Conservation (phyloP, 2,888 invertebrate species). For the Thelaira solivaga region DNA sequence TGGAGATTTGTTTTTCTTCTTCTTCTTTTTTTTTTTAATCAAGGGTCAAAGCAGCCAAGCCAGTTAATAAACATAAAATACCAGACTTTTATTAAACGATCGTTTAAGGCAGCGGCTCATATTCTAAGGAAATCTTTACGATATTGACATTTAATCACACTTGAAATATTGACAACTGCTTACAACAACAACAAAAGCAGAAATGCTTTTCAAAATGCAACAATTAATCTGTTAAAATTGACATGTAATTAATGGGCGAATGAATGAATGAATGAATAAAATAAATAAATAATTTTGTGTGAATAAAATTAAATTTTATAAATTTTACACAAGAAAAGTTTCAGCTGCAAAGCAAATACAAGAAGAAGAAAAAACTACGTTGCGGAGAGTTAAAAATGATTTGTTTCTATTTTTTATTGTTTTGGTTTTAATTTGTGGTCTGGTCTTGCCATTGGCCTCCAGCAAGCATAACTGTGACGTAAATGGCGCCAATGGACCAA, state of each 20-base stretch:
- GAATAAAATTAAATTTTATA: neutral
- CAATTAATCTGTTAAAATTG: conserved; percentile 23
- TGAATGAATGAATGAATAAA: no score
- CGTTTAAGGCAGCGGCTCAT: conserved; percentile 1
- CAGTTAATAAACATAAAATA: no score
- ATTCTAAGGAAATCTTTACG: conserved; percentile 44
- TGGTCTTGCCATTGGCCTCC: conserved; percentile 60
- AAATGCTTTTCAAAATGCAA: neutral
- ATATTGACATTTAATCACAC: conserved; percentile 33
- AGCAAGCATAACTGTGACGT: conserved; percentile 54
- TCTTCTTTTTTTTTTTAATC: no score
- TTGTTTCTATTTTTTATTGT: neutral
- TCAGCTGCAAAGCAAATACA: conserved; percentile 13
- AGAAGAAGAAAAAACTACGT: neutral
- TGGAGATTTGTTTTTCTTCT: conserved; percentile 11
- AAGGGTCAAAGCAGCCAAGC: neutral
- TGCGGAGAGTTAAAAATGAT: neutral
- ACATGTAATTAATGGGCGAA: conserved; percentile 21
- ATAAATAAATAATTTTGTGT: conserved; percentile 5
- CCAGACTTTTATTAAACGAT: neutral
- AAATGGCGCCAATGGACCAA: conserved; percentile 50
- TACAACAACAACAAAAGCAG: neutral
- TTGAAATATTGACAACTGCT: neutral
- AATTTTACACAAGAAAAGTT: neutral
- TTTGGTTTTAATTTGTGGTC: conserved; percentile 13